A percentile compares a stretch with the other conserved stretches of the same genome.
These are phyloP conservation scores for Lamellibrachia columna DNA, from an alignment of 2,888 invertebrate genomes.

Conservation along the genomic window DNA sequence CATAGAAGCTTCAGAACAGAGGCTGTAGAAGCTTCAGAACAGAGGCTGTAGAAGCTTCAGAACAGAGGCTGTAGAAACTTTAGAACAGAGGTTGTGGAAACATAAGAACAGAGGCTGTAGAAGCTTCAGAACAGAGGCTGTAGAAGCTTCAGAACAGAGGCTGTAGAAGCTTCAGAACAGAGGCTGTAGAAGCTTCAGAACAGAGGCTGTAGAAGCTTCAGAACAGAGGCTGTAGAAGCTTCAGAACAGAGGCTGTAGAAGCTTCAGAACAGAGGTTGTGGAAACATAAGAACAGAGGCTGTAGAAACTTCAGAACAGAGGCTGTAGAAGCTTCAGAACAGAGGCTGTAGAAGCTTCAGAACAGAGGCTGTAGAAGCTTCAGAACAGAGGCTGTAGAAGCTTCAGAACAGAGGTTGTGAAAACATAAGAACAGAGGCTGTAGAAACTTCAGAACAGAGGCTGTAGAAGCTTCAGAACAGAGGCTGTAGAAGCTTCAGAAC, in stretches of 20 bases:
- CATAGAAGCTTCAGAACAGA: no score
- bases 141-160: neutral
- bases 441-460: neutral
- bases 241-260: neutral
- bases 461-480: neutral
- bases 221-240: neutral
- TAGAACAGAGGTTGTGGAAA: no score
- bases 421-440: neutral
- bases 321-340: neutral
- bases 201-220: neutral
- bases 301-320: neutral
- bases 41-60: no score
- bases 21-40: no score
- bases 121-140: no score
- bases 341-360: neutral
- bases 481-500: neutral
- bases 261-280: neutral
- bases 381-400: neutral
- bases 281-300: neutral
- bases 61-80: no score
- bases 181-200: neutral
- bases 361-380: neutral
- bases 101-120: no score
- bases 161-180: neutral
- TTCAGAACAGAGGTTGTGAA: neutral